Conservation (phyloP, 2,888 invertebrate genomes). For the Scaptomyza parva region DNA sequence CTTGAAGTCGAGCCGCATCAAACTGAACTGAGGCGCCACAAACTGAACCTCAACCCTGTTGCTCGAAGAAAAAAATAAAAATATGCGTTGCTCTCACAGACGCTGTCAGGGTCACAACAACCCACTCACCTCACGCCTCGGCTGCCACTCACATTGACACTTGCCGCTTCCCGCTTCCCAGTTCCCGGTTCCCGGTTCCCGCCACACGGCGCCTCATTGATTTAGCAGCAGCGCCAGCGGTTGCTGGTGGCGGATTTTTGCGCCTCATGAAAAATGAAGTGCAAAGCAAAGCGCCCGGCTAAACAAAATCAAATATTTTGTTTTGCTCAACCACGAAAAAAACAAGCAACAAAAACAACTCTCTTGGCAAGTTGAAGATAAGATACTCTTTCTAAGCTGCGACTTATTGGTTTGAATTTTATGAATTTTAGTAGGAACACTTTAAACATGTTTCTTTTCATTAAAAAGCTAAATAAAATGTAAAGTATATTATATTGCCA, state of each 20-base stretch:
- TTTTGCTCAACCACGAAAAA: constrained; percentile 45
- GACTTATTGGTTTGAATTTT: no score
- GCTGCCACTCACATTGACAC: constrained; percentile 73
- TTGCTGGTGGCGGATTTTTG: constrained; percentile 52
- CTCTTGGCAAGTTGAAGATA: not conserved
- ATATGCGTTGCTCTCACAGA: constrained; percentile 36
- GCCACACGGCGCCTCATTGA: constrained; percentile 50
- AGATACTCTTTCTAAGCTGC: not conserved
- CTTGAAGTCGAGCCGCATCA: not conserved
- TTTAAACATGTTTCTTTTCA: no score
- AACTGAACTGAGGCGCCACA: constrained; percentile 18
- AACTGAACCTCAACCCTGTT: constrained; percentile 51
- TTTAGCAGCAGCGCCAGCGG: constrained; percentile 49
- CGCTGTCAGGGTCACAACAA: constrained; percentile 42
- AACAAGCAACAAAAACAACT: constrained; percentile 26
- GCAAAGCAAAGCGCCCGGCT: constrained; percentile 64
- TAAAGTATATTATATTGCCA: no score
- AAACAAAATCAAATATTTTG: constrained; percentile 77
- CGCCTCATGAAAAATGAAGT: constrained; percentile 73
- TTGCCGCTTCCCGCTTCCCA: constrained; percentile 49
- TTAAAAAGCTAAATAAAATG: no score
- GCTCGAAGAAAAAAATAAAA: constrained; percentile 31
- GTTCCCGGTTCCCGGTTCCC: constrained; percentile 25
- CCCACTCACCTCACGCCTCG: constrained; percentile 53
- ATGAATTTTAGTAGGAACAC: no score